Evolutionary conservation across 2,888 invertebrate species (phyloP).

Genomic region (Pheosia gnoma): DNA sequence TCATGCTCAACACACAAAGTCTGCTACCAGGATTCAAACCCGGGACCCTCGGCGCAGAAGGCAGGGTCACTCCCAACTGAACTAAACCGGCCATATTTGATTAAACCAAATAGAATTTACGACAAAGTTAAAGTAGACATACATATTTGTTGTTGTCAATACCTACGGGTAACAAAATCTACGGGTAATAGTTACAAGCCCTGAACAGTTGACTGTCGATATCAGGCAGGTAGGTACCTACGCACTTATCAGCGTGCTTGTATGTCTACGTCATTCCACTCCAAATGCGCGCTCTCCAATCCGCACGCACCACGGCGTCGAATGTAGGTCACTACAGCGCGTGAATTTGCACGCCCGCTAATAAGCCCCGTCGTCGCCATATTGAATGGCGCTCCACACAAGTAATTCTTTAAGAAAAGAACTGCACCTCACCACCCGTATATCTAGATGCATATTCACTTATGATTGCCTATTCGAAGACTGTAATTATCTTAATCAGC

Average conservation of each 20-base stretch:
- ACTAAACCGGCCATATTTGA: no score
- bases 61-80: no score
- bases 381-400: background rate
- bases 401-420: background rate
- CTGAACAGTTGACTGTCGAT: background rate
- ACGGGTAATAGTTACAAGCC: no score
- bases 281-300: conserved; percentile 3
- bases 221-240: background rate
- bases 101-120: no score
- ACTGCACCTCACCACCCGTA: background rate
- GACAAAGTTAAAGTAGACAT: no score
- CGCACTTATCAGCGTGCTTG: background rate
- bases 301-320: background rate
- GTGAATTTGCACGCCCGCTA: conserved; percentile 6
- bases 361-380: background rate
- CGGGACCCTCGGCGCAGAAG: no score
- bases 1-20: no score
- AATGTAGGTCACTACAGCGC: background rate
- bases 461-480: background rate
- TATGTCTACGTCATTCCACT: background rate
- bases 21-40: no score
- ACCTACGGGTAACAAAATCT: no score
- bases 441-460: conserved; percentile 4
- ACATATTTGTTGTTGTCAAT: no score
- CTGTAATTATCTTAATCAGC: background rate